Evolutionary conservation across 2,888 invertebrate genomes (phyloP), one percentile per base, ranked within the genome.

Genomic region (Lithophane semibrunnea): DNA sequence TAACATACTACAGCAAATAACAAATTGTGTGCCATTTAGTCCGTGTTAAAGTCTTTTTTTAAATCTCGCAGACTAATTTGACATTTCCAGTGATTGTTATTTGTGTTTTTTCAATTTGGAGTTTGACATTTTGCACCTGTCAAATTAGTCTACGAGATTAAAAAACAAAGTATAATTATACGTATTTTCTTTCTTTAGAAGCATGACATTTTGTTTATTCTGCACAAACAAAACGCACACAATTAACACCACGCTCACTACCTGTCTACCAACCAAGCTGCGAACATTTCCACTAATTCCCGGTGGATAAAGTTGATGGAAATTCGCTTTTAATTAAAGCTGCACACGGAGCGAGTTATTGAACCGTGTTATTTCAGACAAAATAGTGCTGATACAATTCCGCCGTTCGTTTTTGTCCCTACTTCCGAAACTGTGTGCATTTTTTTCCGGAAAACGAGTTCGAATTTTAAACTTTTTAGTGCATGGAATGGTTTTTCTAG

Each of bases 301-400:
- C 3, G 4, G 4, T 29, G 29, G n/a, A 49, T 47, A 56, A 73
- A 65, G 49, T 70, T 73, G 58, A 80, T 70, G 73, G 52, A 84
- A 64, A 76, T 37, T 37, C 69, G 54, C 29, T 67, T 76, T 85
- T 80, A 84, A 84, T 83, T 84, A 77, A 83, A 70, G 64, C 37
- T 67, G 73, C 76, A 79, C 71, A 24, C 10, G n/a, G 4, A 49
- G 24, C 10, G 24, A 54, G 64, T 56, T 29, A 64, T 61, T 68
- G 16, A 70, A 63, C 13, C 47, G 37, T 61, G 61, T 69, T 82
- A 58, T 69, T 72, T 29, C 72, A 56, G 56, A 64, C 49, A 68
- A 71, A 64, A 75, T 64, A 37, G 70, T 67, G 67, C 63, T 70
- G 76, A 70, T 66, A 70, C 52, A 54, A 16, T 7, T 52, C 54